phyloP scores from a whole-genome alignment of 2,113 vertebrate genomes.

The Mustelus asterias region DNA sequence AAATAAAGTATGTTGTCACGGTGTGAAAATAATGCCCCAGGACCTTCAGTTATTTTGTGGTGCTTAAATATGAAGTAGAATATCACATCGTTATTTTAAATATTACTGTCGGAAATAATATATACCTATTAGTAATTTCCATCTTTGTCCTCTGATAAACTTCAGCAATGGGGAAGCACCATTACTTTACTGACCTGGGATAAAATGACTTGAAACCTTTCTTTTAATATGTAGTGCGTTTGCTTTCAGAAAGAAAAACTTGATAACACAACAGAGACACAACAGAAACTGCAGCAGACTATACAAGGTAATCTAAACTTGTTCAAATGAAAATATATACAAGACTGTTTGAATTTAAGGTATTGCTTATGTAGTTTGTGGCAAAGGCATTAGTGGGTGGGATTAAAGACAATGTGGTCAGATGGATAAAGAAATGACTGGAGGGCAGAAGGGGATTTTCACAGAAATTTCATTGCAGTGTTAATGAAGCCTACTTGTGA shows the following conservation, averaged over 20 bases:
- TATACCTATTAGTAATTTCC: neutral
- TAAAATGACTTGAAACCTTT: slow-evolving; percentile 13
- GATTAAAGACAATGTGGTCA: neutral
- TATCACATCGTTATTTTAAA: neutral
- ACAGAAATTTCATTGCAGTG: too few species aligned
- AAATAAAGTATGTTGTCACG: neutral
- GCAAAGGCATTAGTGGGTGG: neutral
- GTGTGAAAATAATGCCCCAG: neutral
- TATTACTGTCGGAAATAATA: neutral
- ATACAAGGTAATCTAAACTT: slow-evolving; percentile 73
- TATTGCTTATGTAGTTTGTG: neutral
- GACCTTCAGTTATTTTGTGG: neutral
- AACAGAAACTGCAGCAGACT: slow-evolving; percentile 61
- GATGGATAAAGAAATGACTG: neutral
- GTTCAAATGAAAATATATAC: neutral
- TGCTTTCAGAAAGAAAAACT: slow-evolving; percentile 74
- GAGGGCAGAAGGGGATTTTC: neutral
- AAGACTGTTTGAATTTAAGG: neutral
- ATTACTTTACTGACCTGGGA: neutral
- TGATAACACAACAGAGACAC: slow-evolving; percentile 62
- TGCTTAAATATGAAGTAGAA: neutral
- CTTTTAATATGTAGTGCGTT: neutral
- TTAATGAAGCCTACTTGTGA: too few species aligned
- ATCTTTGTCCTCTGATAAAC: neutral
- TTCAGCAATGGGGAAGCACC: neutral